A percentile compares a stretch with the other conserved stretches of the same genome.
Evolutionary conservation across 2,113 vertebrate species (phyloP).

Genomic region (Egretta garzetta): DNA sequence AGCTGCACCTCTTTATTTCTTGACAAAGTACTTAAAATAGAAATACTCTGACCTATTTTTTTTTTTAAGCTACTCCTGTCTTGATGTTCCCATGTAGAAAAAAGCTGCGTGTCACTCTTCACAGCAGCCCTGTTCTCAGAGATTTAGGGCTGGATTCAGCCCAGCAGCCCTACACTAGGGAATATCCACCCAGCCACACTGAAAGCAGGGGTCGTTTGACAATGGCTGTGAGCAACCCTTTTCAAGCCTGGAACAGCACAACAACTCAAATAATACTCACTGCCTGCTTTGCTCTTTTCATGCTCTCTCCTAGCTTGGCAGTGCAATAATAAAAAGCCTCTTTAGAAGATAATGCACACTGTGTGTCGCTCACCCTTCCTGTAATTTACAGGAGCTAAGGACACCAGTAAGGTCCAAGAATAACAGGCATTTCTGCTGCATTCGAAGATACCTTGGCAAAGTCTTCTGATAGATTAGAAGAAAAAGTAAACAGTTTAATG

Average conservation of each 20-base stretch:
- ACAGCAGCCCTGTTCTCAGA: background rate
- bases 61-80: background rate
- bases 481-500: conserved; percentile 4
- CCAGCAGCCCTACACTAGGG: background rate
- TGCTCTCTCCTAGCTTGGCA: background rate
- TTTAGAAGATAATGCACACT: background rate
- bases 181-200: background rate
- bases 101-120: background rate
- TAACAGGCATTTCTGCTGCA: background rate
- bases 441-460: background rate
- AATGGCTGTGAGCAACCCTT: background rate
- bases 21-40: background rate
- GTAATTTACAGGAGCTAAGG: background rate
- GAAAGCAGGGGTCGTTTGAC: background rate
- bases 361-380: background rate
- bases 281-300: conserved; percentile 21
- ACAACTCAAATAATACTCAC: background rate
- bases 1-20: background rate
- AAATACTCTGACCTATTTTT: conserved; percentile 28
- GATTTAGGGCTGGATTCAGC: background rate
- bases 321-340: background rate
- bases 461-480: background rate
- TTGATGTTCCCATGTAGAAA: background rate
- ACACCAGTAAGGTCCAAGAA: background rate
- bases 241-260: background rate